These are phyloP conservation scores for Iselma pallidipennis DNA, from an alignment of 2,888 invertebrate species.

Conservation along the genomic window DNA sequence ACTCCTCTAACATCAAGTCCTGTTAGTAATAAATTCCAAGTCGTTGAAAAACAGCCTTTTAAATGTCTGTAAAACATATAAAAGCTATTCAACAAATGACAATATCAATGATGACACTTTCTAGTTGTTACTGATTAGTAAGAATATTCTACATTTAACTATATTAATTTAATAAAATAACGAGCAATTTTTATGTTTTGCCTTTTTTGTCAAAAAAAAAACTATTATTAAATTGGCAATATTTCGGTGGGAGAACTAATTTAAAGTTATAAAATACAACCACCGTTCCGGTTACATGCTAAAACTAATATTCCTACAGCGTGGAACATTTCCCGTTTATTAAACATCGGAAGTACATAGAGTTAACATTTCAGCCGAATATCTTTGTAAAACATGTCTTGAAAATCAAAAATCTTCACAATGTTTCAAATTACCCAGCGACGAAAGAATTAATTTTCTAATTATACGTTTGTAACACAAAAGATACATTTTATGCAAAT, in stretches of 20 bases:
- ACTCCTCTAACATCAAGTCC: conserved; percentile 13
- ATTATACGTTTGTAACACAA: too few species aligned
- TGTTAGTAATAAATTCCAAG: conserved; percentile 22
- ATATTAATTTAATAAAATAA: too few species aligned
- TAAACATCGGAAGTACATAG: conserved; percentile 1
- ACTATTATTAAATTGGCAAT: too few species aligned
- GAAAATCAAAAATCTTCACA: background rate
- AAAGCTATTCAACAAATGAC: conserved; percentile 1
- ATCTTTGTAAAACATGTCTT: background rate
- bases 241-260: background rate
- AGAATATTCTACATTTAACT: too few species aligned
- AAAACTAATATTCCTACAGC: background rate
- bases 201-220: background rate
- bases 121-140: background rate
- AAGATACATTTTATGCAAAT: too few species aligned
- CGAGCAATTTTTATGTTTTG: background rate
- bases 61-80: conserved; percentile 15
- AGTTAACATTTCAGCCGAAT: background rate
- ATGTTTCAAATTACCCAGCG: too few species aligned
- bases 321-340: background rate
- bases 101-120: background rate
- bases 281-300: background rate
- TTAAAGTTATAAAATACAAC: background rate
- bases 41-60: conserved; percentile 20
- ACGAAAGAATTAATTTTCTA: too few species aligned